Evolutionary conservation across 2,888 invertebrate species (phyloP), one percentile per base, ranked within the genome.

Genomic region (Blera fallax): DNA sequence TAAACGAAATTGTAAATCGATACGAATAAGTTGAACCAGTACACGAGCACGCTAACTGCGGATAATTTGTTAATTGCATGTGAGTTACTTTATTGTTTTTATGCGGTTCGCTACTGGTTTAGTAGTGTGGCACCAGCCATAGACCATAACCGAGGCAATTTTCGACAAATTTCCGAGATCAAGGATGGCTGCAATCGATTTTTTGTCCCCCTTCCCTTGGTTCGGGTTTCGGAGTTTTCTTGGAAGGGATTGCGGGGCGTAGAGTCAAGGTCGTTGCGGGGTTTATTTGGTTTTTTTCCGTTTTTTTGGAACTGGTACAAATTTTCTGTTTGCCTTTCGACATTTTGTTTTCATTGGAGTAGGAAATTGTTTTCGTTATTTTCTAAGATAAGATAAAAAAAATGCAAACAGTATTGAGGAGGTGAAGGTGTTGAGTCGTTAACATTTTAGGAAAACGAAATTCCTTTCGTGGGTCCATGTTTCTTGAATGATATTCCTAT

Each of bases 101-200:
- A 7, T 24, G 60, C 16, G 18, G 45, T 10, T 45, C 27, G 45
- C 29, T 64, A 24, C 48, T 40, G 27, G 24, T 40, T 60, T 37
- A 37, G 16, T 37, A 37, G 16, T 45, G 60, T 62, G 11, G 34
- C 37, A 54, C 14, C 24, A 54, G 7, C 74, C 64, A 24, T 24
- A 43, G 50, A 52, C 73, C 52, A 40, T 50, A 18, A 21, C 52
- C 74, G 40, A 40, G 27, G 73, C 18, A 43, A 54, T 76, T 65
- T n/a, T 76, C 48, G 37, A 58, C 76, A 43, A 69, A 54, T 43
- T 18, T n/a, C 43, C 73, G 73, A 52, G 73, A 76, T 65, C 76
- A 76, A 76, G 76, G 65, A 67, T 58, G 65, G 65, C 64, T 34
- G 18, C 65, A 58, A 76, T 76, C 76, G 76, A 76, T 76, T 58